Base-by-base conservation (phyloP, 2,113 vertebrate species). In the Paramormyrops kingsleyae region DNA sequence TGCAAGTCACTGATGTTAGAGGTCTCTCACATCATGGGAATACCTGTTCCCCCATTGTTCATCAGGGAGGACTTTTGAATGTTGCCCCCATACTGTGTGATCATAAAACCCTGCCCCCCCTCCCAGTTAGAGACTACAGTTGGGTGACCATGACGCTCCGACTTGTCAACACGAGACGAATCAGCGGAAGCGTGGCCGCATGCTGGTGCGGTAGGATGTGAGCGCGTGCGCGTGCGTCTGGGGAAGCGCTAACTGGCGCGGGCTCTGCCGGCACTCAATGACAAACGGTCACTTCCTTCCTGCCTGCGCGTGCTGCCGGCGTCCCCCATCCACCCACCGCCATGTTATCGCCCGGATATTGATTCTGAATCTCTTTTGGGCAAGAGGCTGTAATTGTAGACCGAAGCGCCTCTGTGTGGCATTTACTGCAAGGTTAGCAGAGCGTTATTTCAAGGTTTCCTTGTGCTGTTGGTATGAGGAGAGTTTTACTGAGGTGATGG, bases 211-310 rank as follows among this genome's bases (percentile, higher is more conserved):
- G 66, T 31, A 83, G 91, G 80, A 87, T 88, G 91, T 47, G 74
- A 59, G 83, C 87, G 88, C 88, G 89, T 87, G 27, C 31, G 12
- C 1, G 39, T 6, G 47, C 17, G 19, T 9, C 46, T 31, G 4
- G 70, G 44, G 47, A 31, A 62, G 44, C 3, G 50, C 53, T 44
- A 89, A 44, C 74, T n/a, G 44, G 44, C 39, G 46, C 15, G 9
- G 44, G 59, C 24, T 44, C 19, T 5, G 46, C 59, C 83, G 96
- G 95, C 93, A 92, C 44, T 94, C 95, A 93, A 94, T 97, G 97
- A 97, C 96, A 96, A 96, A 97, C 95, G 93, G 95, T 92, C 95
- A 95, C 94, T 97, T 97, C 96, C 96, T 97, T 97, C 96, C 96
- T 97, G 96, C 94, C 89, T 91, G 92, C 93, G 94, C 96, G 94